A percentile compares a stretch with the other conserved stretches of the same genome.
Evolutionary conservation across 2,797 vertebrate genomes (phyloP).

Genomic region (Phyllotis vaccarum): DNA sequence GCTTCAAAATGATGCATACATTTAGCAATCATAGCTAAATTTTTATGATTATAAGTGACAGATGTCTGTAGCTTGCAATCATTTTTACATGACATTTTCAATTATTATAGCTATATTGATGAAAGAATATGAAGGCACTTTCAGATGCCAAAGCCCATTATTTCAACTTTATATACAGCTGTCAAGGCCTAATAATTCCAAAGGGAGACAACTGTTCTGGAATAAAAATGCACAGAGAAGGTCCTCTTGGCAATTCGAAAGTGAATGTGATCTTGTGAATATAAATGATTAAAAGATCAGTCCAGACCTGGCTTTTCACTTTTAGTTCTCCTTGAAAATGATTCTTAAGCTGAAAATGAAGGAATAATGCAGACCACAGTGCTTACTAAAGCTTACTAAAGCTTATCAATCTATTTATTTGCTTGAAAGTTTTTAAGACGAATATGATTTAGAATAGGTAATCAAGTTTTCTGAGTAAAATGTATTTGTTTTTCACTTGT

Average conservation of each 20-base stretch:
- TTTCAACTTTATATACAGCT: conserved; percentile 86
- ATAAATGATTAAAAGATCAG: conserved; percentile 71
- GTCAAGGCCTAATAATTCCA: conserved; percentile 83
- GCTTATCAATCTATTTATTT: conserved; percentile 60
- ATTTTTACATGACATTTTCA: conserved; percentile 86
- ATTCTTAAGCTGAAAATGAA: conserved; percentile 38
- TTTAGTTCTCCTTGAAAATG: conserved; percentile 76
- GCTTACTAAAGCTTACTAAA: conserved; percentile 23
- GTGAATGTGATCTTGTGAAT: conserved; percentile 75
- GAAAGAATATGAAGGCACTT: conserved; percentile 81
- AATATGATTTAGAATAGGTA: conserved; percentile 37
- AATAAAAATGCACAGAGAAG: conserved; percentile 76
- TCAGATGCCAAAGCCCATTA: conserved; percentile 85
- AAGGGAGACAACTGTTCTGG: conserved; percentile 68
- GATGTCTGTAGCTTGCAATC: conserved; percentile 81
- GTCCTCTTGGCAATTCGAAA: conserved; percentile 79
- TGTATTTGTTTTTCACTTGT: conserved; percentile 63
- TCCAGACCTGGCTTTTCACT: conserved; percentile 70
- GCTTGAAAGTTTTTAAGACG: conserved; percentile 10
- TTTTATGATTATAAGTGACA: conserved; percentile 85
- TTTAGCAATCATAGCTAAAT: conserved; percentile 75
- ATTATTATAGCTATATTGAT: conserved; percentile 84
- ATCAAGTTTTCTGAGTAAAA: background rate
- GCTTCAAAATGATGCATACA: conserved; percentile 64
- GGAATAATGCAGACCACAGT: background rate